phyloP scores from a whole-genome alignment of 2,113 vertebrate species.

The Chunga burmeisteri region DNA sequence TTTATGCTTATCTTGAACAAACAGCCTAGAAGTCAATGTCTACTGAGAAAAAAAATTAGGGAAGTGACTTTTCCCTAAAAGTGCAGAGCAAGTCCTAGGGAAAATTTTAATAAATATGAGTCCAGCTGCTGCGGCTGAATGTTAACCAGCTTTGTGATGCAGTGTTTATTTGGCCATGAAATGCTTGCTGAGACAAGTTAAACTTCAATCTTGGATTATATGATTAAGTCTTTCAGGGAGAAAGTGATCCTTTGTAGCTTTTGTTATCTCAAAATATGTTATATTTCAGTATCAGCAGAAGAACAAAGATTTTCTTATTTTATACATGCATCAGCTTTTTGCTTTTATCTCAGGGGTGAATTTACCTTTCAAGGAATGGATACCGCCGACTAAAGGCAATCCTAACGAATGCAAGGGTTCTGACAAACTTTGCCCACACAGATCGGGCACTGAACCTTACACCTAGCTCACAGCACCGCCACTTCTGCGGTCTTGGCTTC shows the following conservation, averaged over 20 bases:
- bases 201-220: background rate
- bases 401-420: background rate
- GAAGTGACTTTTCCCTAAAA: background rate
- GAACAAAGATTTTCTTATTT: background rate
- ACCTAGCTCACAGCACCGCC: background rate
- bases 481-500: background rate
- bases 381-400: background rate
- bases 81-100: background rate
- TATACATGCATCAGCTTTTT: background rate
- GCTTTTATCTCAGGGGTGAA: background rate
- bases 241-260: background rate
- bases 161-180: constrained; percentile 2
- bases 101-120: background rate
- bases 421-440: background rate
- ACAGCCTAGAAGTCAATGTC: constrained; percentile 31
- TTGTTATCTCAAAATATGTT: background rate
- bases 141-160: background rate
- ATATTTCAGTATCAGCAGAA: background rate
- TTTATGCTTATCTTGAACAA: constrained; percentile 39
- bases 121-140: background rate
- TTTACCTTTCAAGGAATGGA: background rate
- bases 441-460: background rate
- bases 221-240: background rate
- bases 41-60: constrained; percentile 1
- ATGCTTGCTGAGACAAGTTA: constrained; percentile 5